Conservation (phyloP, 2,113 vertebrate species). For the Oplegnathus fasciatus region DNA sequence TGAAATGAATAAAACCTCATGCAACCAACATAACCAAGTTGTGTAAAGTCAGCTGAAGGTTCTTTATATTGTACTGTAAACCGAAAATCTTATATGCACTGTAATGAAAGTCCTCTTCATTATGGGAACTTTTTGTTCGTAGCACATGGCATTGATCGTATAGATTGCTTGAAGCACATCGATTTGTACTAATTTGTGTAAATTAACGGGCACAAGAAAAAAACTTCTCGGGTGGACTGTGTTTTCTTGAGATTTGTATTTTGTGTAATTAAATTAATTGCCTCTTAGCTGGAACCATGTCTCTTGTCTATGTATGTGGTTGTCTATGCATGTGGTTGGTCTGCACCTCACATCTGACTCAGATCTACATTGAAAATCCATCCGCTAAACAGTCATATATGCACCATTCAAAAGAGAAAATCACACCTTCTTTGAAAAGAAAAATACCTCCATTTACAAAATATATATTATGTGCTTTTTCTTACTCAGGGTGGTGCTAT, state of each 20-base stretch:
- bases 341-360: background rate
- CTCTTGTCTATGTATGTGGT: background rate
- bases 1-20: too few species aligned
- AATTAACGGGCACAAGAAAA: background rate
- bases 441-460: constrained; percentile 6
- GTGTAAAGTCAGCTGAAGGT: background rate
- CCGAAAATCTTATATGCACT: background rate
- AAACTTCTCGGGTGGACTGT: background rate
- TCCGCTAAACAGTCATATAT: too few species aligned
- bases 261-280: background rate
- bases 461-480: constrained; percentile 21
- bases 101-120: too few species aligned
- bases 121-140: background rate
- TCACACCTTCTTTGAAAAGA: too few species aligned
- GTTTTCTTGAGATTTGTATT: background rate
- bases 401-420: too few species aligned
- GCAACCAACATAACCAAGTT: background rate
- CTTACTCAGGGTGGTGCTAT: constrained; percentile 93
- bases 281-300: background rate
- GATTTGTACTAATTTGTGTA: background rate
- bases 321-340: background rate
- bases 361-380: background rate
- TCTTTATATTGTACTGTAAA: background rate
- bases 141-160: background rate
- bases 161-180: background rate